phyloP scores from a whole-genome alignment of 2,888 invertebrate species.

The Agrotis segetum region DNA sequence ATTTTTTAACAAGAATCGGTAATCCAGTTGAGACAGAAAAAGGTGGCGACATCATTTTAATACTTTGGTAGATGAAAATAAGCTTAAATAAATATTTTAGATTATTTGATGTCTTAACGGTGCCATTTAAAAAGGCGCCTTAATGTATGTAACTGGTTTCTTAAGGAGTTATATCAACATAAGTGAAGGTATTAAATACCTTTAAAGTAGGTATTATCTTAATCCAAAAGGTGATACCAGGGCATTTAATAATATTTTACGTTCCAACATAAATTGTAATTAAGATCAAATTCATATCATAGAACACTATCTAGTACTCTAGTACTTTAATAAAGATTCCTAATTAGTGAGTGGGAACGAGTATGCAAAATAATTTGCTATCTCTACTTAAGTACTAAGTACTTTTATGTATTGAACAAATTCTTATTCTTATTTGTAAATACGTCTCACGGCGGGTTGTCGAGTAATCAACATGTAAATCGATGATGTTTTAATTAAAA shows the following conservation, averaged over 20 bases:
- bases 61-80: background rate
- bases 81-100: background rate
- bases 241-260: slow-evolving; percentile 23
- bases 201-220: slow-evolving; percentile 4
- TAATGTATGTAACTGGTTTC: background rate
- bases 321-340: slow-evolving; percentile 40
- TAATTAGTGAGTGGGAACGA: slow-evolving; percentile 26
- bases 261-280: slow-evolving; percentile 23
- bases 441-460: slow-evolving; percentile 45
- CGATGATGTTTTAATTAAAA: slow-evolving; percentile 54
- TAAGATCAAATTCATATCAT: slow-evolving; percentile 26
- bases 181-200: too few relatives aligned
- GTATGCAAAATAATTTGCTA: slow-evolving; percentile 47
- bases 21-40: slow-evolving; percentile 24
- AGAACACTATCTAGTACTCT: slow-evolving; percentile 9
- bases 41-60: slow-evolving; percentile 4
- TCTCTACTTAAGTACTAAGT: slow-evolving; percentile 10
- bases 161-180: background rate
- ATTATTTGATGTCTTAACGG: background rate
- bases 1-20: slow-evolving; percentile 45
- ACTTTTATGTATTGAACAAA: slow-evolving; percentile 29
- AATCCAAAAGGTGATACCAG: slow-evolving; percentile 12
- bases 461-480: slow-evolving; percentile 54
- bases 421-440: slow-evolving; percentile 23
- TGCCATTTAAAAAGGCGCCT: background rate